Evolutionary conservation across 2,888 invertebrate species (phyloP).

Genomic region (Folsomia manolachei): DNA sequence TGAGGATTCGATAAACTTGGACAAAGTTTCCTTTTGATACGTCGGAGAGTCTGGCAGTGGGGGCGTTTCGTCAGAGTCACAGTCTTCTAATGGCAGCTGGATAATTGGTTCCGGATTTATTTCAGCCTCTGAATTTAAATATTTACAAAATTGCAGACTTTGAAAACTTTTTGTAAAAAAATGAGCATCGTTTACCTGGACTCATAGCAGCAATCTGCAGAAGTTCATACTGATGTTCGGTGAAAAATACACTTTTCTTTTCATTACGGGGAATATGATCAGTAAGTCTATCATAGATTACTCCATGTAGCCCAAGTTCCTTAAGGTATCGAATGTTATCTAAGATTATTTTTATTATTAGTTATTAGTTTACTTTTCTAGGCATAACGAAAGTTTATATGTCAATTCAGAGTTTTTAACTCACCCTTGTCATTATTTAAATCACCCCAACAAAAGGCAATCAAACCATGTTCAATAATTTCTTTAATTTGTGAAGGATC

Average conservation of each 20-base stretch:
- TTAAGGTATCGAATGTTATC: constrained; percentile 81
- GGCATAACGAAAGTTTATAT: too few relatives aligned
- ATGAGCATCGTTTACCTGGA: too few relatives aligned
- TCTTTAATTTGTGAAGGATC: constrained; percentile 77
- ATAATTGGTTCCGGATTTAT: neutral
- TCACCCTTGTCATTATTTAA: neutral
- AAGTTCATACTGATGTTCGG: constrained; percentile 33
- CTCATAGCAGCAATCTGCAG: constrained; percentile 23
- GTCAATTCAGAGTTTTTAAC: neutral
- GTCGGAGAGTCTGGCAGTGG: neutral
- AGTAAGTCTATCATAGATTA: constrained; percentile 83
- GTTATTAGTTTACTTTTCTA: too few relatives aligned
- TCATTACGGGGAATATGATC: constrained; percentile 32
- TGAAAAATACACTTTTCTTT: constrained; percentile 37
- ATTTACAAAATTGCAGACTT: too few relatives aligned
- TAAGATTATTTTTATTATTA: too few relatives aligned
- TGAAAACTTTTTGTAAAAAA: too few relatives aligned
- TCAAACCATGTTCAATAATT: constrained; percentile 74
- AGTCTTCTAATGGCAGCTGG: neutral
- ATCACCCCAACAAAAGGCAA: constrained; percentile 82
- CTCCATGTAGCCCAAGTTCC: constrained; percentile 85
- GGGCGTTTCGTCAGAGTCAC: neutral
- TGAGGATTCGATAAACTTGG: neutral
- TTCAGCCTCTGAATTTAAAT: constrained; percentile 10
- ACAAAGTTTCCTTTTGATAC: neutral